A percentile compares a stretch with the other conserved stretches of the same genome.
phyloP scores from a whole-genome alignment of 2,113 vertebrate genomes.

The Ailuropoda melanoleuca region DNA sequence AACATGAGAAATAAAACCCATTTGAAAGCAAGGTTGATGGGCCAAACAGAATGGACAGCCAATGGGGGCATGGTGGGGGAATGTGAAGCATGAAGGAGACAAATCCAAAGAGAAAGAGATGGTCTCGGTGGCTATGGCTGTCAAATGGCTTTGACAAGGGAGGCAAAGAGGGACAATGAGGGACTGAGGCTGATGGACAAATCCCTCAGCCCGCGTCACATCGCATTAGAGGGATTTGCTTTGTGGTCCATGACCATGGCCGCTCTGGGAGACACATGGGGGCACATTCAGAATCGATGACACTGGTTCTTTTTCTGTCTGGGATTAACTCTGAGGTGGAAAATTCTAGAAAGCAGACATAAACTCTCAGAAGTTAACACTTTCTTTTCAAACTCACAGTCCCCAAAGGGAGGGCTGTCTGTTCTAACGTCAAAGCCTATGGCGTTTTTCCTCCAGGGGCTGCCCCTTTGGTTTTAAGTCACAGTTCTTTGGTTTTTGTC shows the following conservation, averaged over 20 bases:
- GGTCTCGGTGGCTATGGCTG: neutral
- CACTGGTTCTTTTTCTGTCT: neutral
- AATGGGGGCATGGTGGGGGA: neutral
- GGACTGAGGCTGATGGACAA: neutral
- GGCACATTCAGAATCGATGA: neutral
- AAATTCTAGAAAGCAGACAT: neutral
- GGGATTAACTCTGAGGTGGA: neutral
- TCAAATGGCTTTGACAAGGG: slow-evolving; percentile 50
- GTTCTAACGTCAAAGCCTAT: neutral
- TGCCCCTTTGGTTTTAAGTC: neutral
- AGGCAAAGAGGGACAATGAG: neutral
- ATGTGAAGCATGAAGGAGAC: neutral
- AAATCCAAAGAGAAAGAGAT: slow-evolving; percentile 60
- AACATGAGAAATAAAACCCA: slow-evolving; percentile 37
- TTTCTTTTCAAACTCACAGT: neutral
- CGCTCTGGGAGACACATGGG: fast-evolving
- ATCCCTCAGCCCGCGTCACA: slow-evolving; percentile 12
- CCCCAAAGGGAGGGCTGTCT: neutral
- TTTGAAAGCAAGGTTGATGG: slow-evolving; percentile 23
- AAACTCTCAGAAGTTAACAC: neutral
- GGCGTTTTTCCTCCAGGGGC: neutral
- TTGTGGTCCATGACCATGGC: neutral
- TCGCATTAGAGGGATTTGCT: slow-evolving; percentile 44
- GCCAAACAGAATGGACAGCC: neutral
- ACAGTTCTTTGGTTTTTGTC: neutral